Percentiles rank a stretch among this genome's conserved stretches.
Evolutionary conservation across 2,797 vertebrate species (phyloP).

Genomic region (Cirrhinus molitorella): DNA sequence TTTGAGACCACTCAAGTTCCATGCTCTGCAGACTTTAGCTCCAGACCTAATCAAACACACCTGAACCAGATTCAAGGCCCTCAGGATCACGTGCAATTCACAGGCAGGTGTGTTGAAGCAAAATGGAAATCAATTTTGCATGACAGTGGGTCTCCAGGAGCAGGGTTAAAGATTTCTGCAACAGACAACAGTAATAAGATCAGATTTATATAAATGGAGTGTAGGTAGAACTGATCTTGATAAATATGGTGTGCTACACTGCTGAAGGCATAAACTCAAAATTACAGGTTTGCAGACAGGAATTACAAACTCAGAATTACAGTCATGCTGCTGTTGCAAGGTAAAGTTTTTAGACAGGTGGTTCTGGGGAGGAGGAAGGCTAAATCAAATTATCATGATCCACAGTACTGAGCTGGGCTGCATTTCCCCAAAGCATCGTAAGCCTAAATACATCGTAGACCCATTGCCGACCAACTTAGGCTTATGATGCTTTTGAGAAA

Average conservation of each 20-base stretch:
- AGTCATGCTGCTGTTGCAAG: neutral
- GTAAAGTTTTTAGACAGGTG: neutral
- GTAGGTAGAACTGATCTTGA: neutral
- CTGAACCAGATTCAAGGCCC: neutral
- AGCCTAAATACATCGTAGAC: no score
- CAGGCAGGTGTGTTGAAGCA: neutral
- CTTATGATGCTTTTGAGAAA: no score
- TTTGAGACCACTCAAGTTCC: neutral
- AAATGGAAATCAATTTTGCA: neutral
- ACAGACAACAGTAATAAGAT: neutral
- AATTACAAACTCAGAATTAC: neutral
- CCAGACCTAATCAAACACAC: slow-evolving; percentile 2
- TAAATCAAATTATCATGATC: neutral
- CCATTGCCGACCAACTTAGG: no score
- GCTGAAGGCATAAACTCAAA: neutral
- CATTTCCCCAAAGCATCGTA: no score
- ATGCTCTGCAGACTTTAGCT: neutral
- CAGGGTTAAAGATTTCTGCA: neutral
- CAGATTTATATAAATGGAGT: neutral
- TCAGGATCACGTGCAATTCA: neutral
- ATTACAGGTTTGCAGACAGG: neutral
- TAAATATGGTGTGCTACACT: no score
- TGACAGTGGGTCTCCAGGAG: neutral
- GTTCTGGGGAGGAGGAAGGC: neutral
- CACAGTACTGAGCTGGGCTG: neutral